Conservation (phyloP, 2,797 vertebrate species). For the Lophotriccus pileatus region DNA sequence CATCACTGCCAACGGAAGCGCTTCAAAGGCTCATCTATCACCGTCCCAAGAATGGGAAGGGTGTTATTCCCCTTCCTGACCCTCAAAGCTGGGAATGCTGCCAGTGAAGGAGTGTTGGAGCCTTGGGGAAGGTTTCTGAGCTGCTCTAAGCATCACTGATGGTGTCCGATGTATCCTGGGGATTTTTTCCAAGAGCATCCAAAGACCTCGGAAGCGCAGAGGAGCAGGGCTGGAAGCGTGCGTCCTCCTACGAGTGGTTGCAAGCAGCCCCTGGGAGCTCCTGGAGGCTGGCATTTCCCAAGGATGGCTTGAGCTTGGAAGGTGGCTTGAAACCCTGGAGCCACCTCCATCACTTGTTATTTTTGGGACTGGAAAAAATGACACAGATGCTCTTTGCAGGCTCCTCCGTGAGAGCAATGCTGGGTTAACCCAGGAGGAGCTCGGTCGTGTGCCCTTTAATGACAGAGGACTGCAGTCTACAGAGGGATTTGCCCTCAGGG, state of each 20-base stretch:
- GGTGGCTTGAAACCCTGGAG: neutral
- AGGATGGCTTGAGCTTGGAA: neutral
- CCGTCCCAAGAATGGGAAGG: neutral
- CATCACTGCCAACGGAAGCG: neutral
- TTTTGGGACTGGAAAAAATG: neutral
- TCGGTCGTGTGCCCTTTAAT: fast-evolving
- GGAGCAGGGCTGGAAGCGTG: neutral
- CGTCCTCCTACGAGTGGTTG: fast-evolving
- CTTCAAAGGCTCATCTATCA: neutral
- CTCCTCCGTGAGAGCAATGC: fast-evolving
- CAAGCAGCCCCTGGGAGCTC: neutral
- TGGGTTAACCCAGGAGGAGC: neutral
- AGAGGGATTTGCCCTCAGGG: neutral
- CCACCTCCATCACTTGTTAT: neutral
- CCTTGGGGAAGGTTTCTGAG: neutral
- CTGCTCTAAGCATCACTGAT: neutral
- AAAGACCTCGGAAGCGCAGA: neutral
- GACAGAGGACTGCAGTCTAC: neutral
- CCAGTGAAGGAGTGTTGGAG: neutral
- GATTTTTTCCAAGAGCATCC: neutral
- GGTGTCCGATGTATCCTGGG: neutral
- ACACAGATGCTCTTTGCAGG: neutral
- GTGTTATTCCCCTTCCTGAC: neutral
- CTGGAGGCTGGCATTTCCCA: neutral
- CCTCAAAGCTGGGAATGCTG: neutral